These are phyloP conservation scores for Catharus minimus DNA, from an alignment of 2,113 vertebrate genomes.

Conservation along the genomic window DNA sequence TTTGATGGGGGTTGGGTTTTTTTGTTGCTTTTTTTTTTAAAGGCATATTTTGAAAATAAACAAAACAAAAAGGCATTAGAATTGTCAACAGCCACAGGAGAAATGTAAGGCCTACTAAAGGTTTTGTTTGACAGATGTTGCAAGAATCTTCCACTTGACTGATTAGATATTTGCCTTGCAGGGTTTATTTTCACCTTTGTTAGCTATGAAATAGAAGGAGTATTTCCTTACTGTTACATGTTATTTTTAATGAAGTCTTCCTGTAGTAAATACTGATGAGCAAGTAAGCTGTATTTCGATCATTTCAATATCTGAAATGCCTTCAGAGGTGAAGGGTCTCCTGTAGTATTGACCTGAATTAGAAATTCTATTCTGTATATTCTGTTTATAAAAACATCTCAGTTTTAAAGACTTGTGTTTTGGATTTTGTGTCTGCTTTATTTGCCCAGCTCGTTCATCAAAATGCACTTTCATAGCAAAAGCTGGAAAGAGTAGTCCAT, in stretches of 20 bases:
- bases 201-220: background rate
- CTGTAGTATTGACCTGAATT: background rate
- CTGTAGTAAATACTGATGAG: background rate
- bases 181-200: background rate
- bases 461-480: background rate
- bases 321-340: background rate
- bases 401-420: background rate
- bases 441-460: background rate
- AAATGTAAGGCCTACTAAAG: background rate
- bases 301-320: background rate
- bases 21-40: background rate
- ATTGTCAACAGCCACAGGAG: background rate
- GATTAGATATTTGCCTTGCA: background rate
- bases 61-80: background rate
- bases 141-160: background rate
- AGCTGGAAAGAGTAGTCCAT: background rate
- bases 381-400: background rate
- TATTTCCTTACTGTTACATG: background rate
- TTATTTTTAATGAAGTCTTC: background rate
- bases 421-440: background rate
- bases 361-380: background rate
- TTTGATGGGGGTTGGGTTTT: background rate
- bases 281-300: background rate
- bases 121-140: background rate
- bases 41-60: background rate